Conservation (phyloP, 2,888 invertebrate species). For the Sceliomorpha sp. region DNA sequence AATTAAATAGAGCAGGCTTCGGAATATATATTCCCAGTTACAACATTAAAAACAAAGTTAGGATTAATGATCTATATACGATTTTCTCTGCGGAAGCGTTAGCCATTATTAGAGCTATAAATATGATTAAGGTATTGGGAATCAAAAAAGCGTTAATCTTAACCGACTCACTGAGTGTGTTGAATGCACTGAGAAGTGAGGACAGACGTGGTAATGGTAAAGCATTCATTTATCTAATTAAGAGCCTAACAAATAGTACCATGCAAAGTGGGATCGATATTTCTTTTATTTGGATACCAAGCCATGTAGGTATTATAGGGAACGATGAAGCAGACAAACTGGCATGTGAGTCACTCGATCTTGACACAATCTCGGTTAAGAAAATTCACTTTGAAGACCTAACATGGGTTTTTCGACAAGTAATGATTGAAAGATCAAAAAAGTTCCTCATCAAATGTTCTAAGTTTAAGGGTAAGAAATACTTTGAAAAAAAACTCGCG, state of each 20-base stretch:
- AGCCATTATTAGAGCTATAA: neutral
- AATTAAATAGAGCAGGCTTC: no score
- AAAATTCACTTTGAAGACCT: neutral
- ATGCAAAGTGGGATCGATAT: neutral
- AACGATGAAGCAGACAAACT: slow-evolving; percentile 13
- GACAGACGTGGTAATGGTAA: slow-evolving; percentile 4
- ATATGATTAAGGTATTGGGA: no score
- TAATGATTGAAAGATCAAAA: neutral
- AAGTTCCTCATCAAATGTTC: neutral
- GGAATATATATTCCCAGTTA: no score
- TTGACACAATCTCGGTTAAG: neutral
- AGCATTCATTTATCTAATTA: neutral
- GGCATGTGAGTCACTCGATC: neutral
- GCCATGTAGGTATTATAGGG: slow-evolving; percentile 9
- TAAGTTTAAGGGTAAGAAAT: slow-evolving; percentile 3
- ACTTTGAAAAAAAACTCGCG: slow-evolving; percentile 3
- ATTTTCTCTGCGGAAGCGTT: no score
- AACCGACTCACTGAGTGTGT: slow-evolving; percentile 6
- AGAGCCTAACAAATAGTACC: no score
- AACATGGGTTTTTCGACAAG: slow-evolving; percentile 3
- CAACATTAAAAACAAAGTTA: neutral
- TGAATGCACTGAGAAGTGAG: neutral
- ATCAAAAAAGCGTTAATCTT: neutral
- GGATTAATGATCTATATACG: neutral
- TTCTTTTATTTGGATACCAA: slow-evolving; percentile 3